Percentiles rank a stretch among this genome's conserved stretches.
These are phyloP conservation scores for Formica exsecta DNA, from an alignment of 1,140 invertebrate genomes.

Conservation along the genomic window DNA sequence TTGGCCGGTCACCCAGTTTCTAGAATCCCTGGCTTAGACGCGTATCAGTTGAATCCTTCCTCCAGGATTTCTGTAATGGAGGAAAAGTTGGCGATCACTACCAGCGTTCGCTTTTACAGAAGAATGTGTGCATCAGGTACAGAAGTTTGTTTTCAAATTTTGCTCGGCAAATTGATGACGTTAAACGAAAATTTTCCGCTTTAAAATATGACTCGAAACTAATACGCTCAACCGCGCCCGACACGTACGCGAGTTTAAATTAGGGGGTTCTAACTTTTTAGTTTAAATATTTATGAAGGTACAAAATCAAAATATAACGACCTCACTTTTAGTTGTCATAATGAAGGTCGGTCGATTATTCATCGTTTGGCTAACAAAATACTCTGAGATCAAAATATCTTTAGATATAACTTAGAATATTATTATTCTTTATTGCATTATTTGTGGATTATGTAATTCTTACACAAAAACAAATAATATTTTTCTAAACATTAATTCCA, in stretches of 20 bases:
- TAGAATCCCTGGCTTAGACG: conserved; percentile 29
- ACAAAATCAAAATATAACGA: neutral
- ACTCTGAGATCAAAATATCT: neutral
- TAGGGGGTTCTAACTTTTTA: conserved; percentile 24
- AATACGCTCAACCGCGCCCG: neutral
- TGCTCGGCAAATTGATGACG: neutral
- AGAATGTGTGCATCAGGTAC: conserved; percentile 16
- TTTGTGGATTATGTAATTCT: too few relatives aligned
- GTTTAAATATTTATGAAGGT: conserved; percentile 28
- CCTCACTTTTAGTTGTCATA: conserved; percentile 1
- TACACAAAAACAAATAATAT: too few relatives aligned
- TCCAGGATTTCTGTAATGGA: conserved; percentile 67
- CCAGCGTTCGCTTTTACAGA: neutral
- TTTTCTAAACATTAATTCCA: too few relatives aligned
- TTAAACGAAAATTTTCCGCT: conserved; percentile 4
- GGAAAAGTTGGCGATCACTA: conserved; percentile 49
- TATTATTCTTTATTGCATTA: neutral
- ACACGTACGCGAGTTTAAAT: conserved; percentile 20
- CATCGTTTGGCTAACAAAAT: neutral
- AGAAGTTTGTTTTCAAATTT: conserved; percentile 45
- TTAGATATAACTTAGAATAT: neutral
- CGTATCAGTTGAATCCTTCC: conserved; percentile 67
- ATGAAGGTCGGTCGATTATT: conserved; percentile 6
- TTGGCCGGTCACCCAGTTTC: conserved; percentile 53
- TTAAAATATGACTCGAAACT: conserved; percentile 19